phyloP scores from a whole-genome alignment of 2,113 vertebrate species.

The Saiga tatarica region DNA sequence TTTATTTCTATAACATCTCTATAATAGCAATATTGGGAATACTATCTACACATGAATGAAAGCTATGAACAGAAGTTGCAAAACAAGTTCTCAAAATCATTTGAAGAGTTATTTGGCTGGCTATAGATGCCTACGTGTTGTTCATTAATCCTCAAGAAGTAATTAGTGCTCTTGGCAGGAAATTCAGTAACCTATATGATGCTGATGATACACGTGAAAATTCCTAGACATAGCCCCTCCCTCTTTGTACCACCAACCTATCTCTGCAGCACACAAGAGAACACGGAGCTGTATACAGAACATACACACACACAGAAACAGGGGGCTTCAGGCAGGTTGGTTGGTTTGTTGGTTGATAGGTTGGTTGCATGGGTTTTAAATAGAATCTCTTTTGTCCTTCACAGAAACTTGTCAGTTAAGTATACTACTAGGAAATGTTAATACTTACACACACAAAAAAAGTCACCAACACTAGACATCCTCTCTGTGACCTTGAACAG shows the following conservation, averaged over 20 bases:
- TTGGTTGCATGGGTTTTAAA: neutral
- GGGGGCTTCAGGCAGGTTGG: neutral
- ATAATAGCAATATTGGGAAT: neutral
- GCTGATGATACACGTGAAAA: neutral
- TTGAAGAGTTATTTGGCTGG: neutral
- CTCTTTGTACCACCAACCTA: fast-evolving
- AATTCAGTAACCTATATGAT: neutral
- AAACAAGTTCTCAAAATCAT: neutral
- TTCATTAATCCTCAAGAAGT: neutral
- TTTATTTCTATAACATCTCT: neutral
- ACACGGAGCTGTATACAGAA: fast-evolving
- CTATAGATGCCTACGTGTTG: neutral
- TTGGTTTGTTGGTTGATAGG: too few relatives aligned
- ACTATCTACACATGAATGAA: neutral
- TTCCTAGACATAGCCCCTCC: neutral
- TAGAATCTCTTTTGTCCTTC: neutral
- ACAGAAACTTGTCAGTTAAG: neutral
- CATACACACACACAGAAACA: neutral
- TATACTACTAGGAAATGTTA: neutral
- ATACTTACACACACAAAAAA: neutral
- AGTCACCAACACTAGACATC: neutral
- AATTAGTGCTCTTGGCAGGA: neutral
- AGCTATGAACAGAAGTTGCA: neutral
- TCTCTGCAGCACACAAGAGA: neutral
- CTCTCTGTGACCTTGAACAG: neutral